Conservation (phyloP, 2,888 invertebrate genomes). For the Eurois occulta region DNA sequence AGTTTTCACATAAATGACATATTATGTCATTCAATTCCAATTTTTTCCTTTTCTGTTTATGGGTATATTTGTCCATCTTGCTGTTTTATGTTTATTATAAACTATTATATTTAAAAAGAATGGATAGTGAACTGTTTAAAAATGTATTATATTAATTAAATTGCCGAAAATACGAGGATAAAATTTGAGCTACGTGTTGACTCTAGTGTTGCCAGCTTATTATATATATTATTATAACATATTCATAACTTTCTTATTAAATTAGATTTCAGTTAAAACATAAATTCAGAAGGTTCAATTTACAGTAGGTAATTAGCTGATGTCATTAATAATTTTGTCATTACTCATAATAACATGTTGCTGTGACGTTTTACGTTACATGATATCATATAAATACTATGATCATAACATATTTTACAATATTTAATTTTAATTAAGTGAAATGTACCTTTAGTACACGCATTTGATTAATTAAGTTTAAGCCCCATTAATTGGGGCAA, state of each 20-base stretch:
- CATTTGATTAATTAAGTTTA: not conserved
- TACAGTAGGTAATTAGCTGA: slow-evolving; percentile 36
- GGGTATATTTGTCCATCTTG: too few relatives aligned
- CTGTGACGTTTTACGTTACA: slow-evolving; percentile 32
- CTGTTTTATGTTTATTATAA: too few relatives aligned
- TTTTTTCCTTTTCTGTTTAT: too few relatives aligned
- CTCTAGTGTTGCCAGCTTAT: too few relatives aligned
- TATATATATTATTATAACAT: too few relatives aligned
- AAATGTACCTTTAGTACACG: not conserved
- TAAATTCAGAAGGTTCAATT: slow-evolving; percentile 13
- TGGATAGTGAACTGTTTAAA: too few relatives aligned
- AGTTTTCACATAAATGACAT: too few relatives aligned
- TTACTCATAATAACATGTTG: slow-evolving; percentile 45
- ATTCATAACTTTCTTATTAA: not conserved
- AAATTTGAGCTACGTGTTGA: too few relatives aligned
- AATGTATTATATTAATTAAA: too few relatives aligned
- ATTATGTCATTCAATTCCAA: too few relatives aligned
- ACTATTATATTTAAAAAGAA: too few relatives aligned
- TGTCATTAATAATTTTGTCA: slow-evolving; percentile 52
- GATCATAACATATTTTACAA: slow-evolving; percentile 1
- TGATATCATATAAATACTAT: slow-evolving; percentile 4
- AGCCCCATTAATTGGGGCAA: not conserved
- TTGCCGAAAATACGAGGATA: too few relatives aligned
- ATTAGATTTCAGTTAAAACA: slow-evolving; percentile 20
- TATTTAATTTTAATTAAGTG: slow-evolving; percentile 2